Conservation (phyloP, 2,888 invertebrate genomes). For the Baccha elongata region DNA sequence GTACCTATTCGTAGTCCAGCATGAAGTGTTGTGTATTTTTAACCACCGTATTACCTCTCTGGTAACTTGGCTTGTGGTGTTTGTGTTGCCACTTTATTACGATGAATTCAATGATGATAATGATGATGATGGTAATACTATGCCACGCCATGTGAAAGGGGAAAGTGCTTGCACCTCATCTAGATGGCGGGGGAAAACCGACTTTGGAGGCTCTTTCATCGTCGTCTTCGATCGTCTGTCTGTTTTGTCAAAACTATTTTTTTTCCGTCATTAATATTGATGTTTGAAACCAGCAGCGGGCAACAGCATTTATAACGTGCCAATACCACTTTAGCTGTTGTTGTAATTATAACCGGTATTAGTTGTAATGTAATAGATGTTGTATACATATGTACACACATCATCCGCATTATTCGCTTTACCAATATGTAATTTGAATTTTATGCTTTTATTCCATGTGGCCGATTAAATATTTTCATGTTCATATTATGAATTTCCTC, state of each 20-base stretch:
- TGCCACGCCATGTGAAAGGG: conserved; percentile 68
- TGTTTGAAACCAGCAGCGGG: conserved; percentile 51
- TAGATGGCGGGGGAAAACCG: conserved; percentile 21
- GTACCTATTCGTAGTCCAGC: conserved; percentile 31
- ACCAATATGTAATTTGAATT: conserved; percentile 21
- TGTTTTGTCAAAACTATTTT: conserved; percentile 42
- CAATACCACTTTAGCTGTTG: conserved; percentile 50
- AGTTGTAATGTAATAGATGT: conserved; percentile 72
- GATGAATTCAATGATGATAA: conserved; percentile 42
- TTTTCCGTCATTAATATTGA: conserved; percentile 66
- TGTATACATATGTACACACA: conserved; percentile 57
- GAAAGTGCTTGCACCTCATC: conserved; percentile 69
- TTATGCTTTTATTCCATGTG: conserved; percentile 24
- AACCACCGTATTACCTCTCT: conserved; percentile 30
- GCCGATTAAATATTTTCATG: conserved; percentile 48
- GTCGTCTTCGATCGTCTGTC: conserved; percentile 9
- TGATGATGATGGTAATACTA: conserved; percentile 55
- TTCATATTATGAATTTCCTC: conserved; percentile 59
- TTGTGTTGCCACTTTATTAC: conserved; percentile 40
- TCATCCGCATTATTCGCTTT: conserved; percentile 50
- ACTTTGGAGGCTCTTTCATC: background rate
- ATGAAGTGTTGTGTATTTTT: conserved; percentile 27
- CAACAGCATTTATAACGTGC: conserved; percentile 13
- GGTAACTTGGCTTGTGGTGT: conserved; percentile 25
- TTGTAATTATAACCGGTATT: conserved; percentile 69